phyloP scores from a whole-genome alignment of 2,113 vertebrate genomes.

The Scophthalmus maximus region DNA sequence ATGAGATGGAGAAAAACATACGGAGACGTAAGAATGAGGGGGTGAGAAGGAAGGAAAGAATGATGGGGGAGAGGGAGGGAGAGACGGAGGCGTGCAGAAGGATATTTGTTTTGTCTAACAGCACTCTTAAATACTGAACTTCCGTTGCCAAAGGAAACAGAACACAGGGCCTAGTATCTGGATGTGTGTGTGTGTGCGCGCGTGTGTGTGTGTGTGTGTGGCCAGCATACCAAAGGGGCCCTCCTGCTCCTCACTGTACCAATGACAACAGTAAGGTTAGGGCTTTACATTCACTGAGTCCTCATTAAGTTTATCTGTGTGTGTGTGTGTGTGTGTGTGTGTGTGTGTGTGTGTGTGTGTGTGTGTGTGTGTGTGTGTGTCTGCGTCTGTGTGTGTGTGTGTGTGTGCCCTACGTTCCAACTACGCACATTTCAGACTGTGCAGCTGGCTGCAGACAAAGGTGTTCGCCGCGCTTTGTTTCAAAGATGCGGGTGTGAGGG shows the following conservation, averaged over 20 bases:
- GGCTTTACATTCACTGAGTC: slow-evolving; percentile 56
- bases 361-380: not conserved
- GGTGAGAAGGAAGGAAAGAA: slow-evolving; percentile 14
- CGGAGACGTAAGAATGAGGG: not conserved
- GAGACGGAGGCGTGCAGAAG: slow-evolving; percentile 51
- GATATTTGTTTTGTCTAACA: slow-evolving; percentile 80
- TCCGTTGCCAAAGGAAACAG: slow-evolving; percentile 78
- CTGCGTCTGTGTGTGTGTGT: not conserved
- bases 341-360: slow-evolving; percentile 28
- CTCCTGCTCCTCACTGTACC: slow-evolving; percentile 76
- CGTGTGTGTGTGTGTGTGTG: slow-evolving; percentile 43
- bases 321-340: slow-evolving; percentile 35
- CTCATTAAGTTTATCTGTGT: slow-evolving; percentile 70
- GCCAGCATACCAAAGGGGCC: slow-evolving; percentile 72
- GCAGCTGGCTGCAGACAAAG: slow-evolving; percentile 77
- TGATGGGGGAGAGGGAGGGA: slow-evolving; percentile 26
- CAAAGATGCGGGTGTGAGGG: slow-evolving; percentile 41
- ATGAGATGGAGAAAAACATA: slow-evolving; percentile 24
- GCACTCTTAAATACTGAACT: slow-evolving; percentile 75
- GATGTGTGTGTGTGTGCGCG: slow-evolving; percentile 32
- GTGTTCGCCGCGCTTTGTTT: slow-evolving; percentile 70
- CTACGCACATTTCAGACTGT: slow-evolving; percentile 25
- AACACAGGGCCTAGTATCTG: slow-evolving; percentile 66
- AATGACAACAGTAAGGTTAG: slow-evolving; percentile 74
- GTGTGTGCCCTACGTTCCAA: slow-evolving; percentile 43